Conservation (phyloP, 2,797 vertebrate species). For the Brachyrhaphis roseni region DNA sequence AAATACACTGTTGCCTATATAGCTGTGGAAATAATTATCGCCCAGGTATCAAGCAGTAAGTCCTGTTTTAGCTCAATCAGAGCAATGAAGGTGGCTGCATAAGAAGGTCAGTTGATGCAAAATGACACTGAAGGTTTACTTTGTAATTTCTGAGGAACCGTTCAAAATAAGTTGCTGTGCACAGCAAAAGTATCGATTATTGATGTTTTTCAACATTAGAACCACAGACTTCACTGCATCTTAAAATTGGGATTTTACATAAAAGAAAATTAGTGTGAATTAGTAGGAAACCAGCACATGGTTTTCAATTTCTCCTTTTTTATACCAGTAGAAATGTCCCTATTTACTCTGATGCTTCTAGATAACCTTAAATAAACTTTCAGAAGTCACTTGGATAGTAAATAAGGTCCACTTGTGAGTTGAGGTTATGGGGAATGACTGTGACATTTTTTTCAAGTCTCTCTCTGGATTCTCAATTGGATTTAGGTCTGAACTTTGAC, state of each 20-base stretch:
- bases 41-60: not conserved
- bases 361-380: not conserved
- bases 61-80: constrained; percentile 2
- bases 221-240: not conserved
- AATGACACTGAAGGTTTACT: not conserved
- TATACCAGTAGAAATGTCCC: not conserved
- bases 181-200: not conserved
- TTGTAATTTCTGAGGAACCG: constrained; percentile 1
- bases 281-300: not conserved
- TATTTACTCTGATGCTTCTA: not conserved
- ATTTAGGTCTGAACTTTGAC: not conserved
- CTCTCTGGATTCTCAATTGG: not conserved
- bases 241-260: not conserved
- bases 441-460: not conserved
- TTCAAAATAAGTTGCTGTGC: not conserved
- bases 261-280: not conserved
- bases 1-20: constrained; percentile 18
- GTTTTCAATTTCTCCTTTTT: not conserved
- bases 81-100: not conserved
- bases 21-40: not conserved
- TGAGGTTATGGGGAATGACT: not conserved
- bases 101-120: not conserved
- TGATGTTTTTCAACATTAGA: not conserved
- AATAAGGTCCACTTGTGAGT: not conserved
- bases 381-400: not conserved